Base-by-base conservation (phyloP, 1,140 invertebrate genomes). In the Formica exsecta region DNA sequence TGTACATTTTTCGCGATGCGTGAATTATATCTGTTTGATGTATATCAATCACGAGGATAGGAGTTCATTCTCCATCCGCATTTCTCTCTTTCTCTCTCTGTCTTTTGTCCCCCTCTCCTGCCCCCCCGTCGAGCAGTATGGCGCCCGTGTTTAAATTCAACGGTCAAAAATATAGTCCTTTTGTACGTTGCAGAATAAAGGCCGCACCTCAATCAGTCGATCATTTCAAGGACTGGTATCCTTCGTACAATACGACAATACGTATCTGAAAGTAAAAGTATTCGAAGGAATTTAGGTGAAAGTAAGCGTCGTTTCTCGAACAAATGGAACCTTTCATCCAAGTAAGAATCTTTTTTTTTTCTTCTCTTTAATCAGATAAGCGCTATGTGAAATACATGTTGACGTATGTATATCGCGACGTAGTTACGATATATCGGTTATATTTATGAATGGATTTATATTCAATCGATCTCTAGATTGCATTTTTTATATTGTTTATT, bases 311-410 rank as follows among this genome's bases (percentile, higher is more conserved):
- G 19, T 36, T 41, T 65, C 57, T 38, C 66, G 36, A 51, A 51
- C 16, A 51, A 92, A 94, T 94, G 93, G 93, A 94, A 74, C 92
- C 93, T 29, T 94, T 94, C 77, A 91, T 93, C 13, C 93, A 94
- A 88, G 93, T 94, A 93, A 83, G 73, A 16, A 22, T 51, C 36
- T 74, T 64, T 57, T n/a, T n/a, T 16, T 6, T 22, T 29, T 29
- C 25, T 29, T 29, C 25, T 7, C 19, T 13, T 1, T 22, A 16
- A 9, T 19, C 29, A 54, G 11, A 41, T n/a, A 66, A 25, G 44
- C 25, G 4, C 22, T 11, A n/a, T 22, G 19, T 1, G 22, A 25
- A 61, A 19, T 44, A 64, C 6, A 68, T 19, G 8, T n/a, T 36
- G n/a, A 22, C 7, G 25, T 29, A 29, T 29, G 25, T 29, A 38